phyloP scores from a whole-genome alignment of 2,888 invertebrate species.

The Acleris laterana region DNA sequence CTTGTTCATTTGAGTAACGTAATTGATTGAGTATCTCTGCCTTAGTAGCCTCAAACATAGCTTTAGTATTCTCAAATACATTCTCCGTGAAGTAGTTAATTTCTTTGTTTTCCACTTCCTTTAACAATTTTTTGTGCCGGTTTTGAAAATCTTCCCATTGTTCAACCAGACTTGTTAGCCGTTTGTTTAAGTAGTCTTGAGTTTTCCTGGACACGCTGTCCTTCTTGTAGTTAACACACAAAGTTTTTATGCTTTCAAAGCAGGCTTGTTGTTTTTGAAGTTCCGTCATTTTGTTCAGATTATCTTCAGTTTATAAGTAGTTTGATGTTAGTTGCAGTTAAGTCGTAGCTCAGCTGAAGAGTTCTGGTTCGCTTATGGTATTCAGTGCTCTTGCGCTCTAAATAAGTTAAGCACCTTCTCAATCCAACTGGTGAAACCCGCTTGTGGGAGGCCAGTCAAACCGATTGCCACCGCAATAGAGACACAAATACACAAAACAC shows the following conservation, averaged over 20 bases:
- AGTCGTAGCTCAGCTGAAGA: slow-evolving; percentile 2
- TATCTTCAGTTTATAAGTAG: neutral
- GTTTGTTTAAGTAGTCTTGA: slow-evolving; percentile 27
- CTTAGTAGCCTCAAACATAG: neutral
- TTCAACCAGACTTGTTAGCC: slow-evolving; percentile 12
- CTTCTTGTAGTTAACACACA: slow-evolving; percentile 31
- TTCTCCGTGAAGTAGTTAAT: slow-evolving; percentile 24
- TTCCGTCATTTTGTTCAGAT: slow-evolving; percentile 3
- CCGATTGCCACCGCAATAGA: slow-evolving; percentile 2
- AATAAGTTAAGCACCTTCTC: slow-evolving; percentile 1
- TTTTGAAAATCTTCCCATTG: slow-evolving; percentile 21
- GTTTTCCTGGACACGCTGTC: slow-evolving; percentile 24
- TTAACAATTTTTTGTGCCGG: slow-evolving; percentile 6
- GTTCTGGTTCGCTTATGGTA: neutral
- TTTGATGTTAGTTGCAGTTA: slow-evolving; percentile 1
- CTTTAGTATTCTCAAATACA: slow-evolving; percentile 1
- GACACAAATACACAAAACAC: neutral
- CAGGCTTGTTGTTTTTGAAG: slow-evolving; percentile 11
- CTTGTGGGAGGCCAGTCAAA: neutral
- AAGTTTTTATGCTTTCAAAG: slow-evolving; percentile 24
- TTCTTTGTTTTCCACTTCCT: slow-evolving; percentile 11
- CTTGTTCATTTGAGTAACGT: neutral
- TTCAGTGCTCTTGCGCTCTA: neutral
- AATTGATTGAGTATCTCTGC: neutral
- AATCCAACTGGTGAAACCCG: slow-evolving; percentile 1